phyloP scores from a whole-genome alignment of 2,113 vertebrate genomes.

The Chionomys nivalis region DNA sequence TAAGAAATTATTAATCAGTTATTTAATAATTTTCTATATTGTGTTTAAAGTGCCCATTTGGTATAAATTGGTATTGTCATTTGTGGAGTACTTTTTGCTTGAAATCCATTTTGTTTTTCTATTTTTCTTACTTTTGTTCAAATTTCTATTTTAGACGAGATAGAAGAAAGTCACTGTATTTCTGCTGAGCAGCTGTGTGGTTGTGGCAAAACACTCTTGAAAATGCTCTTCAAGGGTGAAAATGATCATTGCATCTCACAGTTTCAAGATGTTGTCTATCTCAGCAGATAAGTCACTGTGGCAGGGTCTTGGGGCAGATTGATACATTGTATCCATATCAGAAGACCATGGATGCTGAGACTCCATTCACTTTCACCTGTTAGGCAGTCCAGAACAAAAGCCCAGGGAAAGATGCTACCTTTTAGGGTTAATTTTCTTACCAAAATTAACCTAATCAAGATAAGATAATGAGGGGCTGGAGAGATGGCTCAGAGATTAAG shows the following conservation, averaged over 20 bases:
- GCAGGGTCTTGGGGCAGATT: background rate
- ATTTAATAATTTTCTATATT: background rate
- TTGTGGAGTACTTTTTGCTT: background rate
- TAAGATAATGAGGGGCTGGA: no score
- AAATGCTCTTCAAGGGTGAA: background rate
- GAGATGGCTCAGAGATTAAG: no score
- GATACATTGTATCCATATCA: background rate
- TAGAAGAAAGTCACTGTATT: background rate
- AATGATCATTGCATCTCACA: background rate
- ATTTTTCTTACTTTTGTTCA: background rate
- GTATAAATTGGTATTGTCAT: background rate
- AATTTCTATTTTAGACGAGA: background rate
- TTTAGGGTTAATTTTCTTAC: background rate
- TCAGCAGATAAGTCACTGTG: background rate
- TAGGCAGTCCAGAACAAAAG: background rate
- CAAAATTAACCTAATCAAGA: background rate
- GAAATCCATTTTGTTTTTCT: background rate
- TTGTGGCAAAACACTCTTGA: background rate
- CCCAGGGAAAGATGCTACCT: background rate
- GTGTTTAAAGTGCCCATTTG: background rate
- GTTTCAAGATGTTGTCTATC: no score
- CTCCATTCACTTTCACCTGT: background rate
- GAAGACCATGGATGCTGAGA: background rate
- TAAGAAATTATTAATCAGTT: background rate
- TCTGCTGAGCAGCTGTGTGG: background rate